Conservation (phyloP, 2,113 vertebrate genomes). For the Silurus asotus region DNA sequence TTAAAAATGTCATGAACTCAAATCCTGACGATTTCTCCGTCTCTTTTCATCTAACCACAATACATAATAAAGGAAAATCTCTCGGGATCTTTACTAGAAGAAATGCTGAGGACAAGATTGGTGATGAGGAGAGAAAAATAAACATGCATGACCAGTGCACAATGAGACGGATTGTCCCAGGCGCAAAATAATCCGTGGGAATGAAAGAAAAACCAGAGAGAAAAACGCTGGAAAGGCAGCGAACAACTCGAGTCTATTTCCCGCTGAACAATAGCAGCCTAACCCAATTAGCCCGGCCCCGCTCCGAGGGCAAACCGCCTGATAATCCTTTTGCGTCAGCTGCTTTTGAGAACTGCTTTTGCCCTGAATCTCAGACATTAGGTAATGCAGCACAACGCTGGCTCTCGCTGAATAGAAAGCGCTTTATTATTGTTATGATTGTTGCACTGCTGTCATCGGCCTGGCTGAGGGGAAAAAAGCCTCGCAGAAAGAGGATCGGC, state of each 20-base stretch:
- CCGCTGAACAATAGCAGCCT: slow-evolving; percentile 41
- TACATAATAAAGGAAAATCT: background rate
- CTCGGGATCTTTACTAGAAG: background rate
- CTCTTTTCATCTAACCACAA: background rate
- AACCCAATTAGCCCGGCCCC: slow-evolving; percentile 30
- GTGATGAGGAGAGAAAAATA: background rate
- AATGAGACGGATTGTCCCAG: background rate
- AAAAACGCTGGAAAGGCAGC: slow-evolving; percentile 5
- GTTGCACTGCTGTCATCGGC: slow-evolving; percentile 4
- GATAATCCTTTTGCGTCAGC: slow-evolving; percentile 56
- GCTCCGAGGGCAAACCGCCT: slow-evolving; percentile 38
- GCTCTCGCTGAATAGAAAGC: slow-evolving; percentile 12
- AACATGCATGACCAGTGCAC: slow-evolving; percentile 5
- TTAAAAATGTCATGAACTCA: background rate
- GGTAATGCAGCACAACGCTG: slow-evolving; percentile 26
- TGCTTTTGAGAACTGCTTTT: slow-evolving; percentile 37
- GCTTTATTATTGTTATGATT: slow-evolving; percentile 28
- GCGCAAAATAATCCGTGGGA: background rate
- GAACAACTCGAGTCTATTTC: slow-evolving; percentile 35
- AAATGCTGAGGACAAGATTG: background rate
- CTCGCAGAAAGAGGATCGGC: background rate
- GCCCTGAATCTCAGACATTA: slow-evolving; percentile 43
- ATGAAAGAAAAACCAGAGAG: background rate
- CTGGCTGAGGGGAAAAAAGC: background rate
- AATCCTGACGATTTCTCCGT: background rate